These are phyloP conservation scores for Eueremaeus valkanovi DNA, from an alignment of 2,888 invertebrate species.

Conservation along the genomic window DNA sequence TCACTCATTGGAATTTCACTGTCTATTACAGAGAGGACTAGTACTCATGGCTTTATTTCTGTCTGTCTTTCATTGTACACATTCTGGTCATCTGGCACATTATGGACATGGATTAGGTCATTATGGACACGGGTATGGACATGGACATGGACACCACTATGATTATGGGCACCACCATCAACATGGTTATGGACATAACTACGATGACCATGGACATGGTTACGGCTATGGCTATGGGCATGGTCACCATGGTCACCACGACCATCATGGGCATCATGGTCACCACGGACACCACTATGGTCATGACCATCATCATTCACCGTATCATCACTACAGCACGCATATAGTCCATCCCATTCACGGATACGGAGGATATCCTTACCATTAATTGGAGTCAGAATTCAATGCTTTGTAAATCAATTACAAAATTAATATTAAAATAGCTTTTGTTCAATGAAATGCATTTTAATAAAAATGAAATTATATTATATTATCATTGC, in stretches of 20 bases:
- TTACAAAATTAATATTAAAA: too few species aligned
- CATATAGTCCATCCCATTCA: neutral
- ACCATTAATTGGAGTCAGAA: too few species aligned
- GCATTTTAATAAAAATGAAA: too few species aligned
- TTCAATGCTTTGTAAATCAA: too few species aligned
- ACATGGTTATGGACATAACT: neutral
- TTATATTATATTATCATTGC: too few species aligned
- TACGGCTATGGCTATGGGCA: neutral
- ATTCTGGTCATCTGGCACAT: conserved; percentile 11
- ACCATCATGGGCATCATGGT: conserved; percentile 1
- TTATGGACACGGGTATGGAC: neutral
- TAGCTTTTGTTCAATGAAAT: too few species aligned
- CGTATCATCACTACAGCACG: neutral
- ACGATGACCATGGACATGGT: neutral
- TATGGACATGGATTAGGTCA: neutral
- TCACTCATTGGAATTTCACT: too few species aligned
- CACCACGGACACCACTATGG: neutral
- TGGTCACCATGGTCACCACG: neutral
- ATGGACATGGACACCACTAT: neutral
- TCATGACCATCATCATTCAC: neutral
- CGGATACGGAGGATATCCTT: neutral
- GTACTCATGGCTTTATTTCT: neutral
- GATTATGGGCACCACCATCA: neutral
- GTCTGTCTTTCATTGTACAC: neutral
- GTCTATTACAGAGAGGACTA: too few species aligned